Evolutionary conservation across 2,797 vertebrate species (phyloP).

Genomic region (Sylvilagus floridanus): DNA sequence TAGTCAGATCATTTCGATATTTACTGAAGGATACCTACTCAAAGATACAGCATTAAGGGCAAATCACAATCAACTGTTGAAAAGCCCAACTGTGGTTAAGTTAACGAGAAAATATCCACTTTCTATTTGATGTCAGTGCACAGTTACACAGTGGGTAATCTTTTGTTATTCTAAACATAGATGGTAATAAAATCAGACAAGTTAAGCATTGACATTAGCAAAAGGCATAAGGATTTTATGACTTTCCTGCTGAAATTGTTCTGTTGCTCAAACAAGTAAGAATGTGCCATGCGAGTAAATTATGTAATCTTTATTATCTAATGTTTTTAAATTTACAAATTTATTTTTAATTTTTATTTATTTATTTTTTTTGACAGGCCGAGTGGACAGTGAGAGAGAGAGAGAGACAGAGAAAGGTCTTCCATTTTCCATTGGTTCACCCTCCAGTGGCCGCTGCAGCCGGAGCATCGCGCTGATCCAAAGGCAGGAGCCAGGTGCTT

Average conservation of each 20-base stretch:
- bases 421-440: too few species aligned
- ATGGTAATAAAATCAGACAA: constrained; percentile 9
- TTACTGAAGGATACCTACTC: background rate
- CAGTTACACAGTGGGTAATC: background rate
- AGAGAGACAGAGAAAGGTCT: too few species aligned
- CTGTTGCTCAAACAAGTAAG: background rate
- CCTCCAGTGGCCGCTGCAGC: too few species aligned
- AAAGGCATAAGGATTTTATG: background rate
- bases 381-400: too few species aligned
- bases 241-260: background rate
- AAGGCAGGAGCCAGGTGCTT: too few species aligned
- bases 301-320: background rate
- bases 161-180: constrained; percentile 21
- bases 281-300: background rate
- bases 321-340: too few species aligned
- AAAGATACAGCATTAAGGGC: background rate
- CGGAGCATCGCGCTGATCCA: too few species aligned
- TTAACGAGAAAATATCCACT: constrained; percentile 1
- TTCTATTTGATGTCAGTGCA: background rate
- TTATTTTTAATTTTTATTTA: too few species aligned
- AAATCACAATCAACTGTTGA: background rate
- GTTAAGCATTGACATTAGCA: background rate
- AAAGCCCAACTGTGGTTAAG: background rate
- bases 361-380: too few species aligned
- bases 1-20: background rate